These are phyloP conservation scores for Oscheius sp. DNA, from an alignment of 1,140 invertebrate genomes.

Conservation along the genomic window DNA sequence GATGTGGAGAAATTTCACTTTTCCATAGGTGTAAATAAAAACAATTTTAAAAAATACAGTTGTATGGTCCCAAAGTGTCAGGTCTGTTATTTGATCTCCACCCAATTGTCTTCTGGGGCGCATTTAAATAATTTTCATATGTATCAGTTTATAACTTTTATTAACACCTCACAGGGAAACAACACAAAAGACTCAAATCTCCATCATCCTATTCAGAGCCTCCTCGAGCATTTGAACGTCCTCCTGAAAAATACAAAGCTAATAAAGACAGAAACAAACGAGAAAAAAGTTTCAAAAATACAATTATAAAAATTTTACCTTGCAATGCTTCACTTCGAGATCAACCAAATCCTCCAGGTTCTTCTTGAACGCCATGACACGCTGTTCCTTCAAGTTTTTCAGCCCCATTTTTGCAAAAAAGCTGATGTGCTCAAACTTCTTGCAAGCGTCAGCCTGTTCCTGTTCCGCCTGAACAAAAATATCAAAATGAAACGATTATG, in stretches of 20 bases:
- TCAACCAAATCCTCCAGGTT: slow-evolving; percentile 92
- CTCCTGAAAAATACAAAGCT: slow-evolving; percentile 43
- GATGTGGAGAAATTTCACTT: too few species aligned
- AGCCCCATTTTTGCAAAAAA: slow-evolving; percentile 84
- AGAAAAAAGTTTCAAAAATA: neutral
- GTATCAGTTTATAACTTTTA: too few species aligned
- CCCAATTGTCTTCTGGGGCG: too few species aligned
- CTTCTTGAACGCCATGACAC: slow-evolving; percentile 88
- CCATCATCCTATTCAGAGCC: neutral
- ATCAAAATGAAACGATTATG: slow-evolving; percentile 4
- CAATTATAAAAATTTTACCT: slow-evolving; percentile 39
- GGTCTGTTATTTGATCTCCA: too few species aligned
- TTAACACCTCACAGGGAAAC: too few species aligned
- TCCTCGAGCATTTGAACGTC: slow-evolving; percentile 33
- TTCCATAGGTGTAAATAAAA: too few species aligned
- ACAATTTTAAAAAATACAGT: too few species aligned
- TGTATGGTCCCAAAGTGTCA: too few species aligned
- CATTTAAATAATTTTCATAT: too few species aligned
- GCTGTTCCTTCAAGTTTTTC: slow-evolving; percentile 79
- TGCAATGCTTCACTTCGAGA: slow-evolving; percentile 82
- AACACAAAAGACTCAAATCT: neutral
- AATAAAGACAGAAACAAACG: neutral
- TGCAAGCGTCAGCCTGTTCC: slow-evolving; percentile 84
- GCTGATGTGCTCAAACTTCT: slow-evolving; percentile 93
- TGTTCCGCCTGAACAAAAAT: slow-evolving; percentile 77